Conservation (phyloP, 2,888 invertebrate genomes). For the Spicauda simplicius region DNA sequence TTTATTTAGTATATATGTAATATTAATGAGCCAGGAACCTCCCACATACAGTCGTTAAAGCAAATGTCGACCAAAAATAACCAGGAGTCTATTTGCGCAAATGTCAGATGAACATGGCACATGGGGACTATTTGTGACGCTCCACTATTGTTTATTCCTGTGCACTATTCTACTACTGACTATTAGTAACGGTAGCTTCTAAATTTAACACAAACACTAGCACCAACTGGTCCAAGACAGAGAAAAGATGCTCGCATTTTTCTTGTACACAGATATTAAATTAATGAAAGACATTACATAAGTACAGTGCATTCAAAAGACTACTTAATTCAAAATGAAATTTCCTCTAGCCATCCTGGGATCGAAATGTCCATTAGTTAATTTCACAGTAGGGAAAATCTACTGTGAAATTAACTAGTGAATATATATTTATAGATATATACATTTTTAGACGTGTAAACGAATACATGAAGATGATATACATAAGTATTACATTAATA, state of each 20-base stretch:
- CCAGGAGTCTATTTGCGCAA: conserved; percentile 9
- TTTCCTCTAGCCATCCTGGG: too few species aligned
- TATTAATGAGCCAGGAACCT: background rate
- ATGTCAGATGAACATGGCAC: conserved; percentile 11
- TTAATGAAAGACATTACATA: too few species aligned
- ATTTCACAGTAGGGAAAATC: too few species aligned
- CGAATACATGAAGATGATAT: too few species aligned
- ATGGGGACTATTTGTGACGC: background rate
- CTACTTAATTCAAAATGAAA: too few species aligned
- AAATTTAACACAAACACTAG: background rate
- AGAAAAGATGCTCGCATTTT: background rate
- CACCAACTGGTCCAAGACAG: background rate
- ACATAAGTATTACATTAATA: too few species aligned
- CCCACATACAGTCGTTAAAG: background rate
- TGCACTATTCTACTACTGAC: conserved; percentile 3
- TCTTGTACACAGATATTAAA: too few species aligned
- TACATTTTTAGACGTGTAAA: too few species aligned
- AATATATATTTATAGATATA: too few species aligned
- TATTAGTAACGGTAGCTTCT: conserved; percentile 6
- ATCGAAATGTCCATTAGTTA: too few species aligned
- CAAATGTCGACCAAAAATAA: conserved; percentile 10
- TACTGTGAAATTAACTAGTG: too few species aligned
- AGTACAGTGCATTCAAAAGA: too few species aligned
- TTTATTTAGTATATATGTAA: background rate
- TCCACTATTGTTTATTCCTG: conserved; percentile 16